Percentiles rank a stretch among this genome's conserved stretches.
Conservation (phyloP, 2,888 invertebrate genomes). For the Glaucopsyche alexis region DNA sequence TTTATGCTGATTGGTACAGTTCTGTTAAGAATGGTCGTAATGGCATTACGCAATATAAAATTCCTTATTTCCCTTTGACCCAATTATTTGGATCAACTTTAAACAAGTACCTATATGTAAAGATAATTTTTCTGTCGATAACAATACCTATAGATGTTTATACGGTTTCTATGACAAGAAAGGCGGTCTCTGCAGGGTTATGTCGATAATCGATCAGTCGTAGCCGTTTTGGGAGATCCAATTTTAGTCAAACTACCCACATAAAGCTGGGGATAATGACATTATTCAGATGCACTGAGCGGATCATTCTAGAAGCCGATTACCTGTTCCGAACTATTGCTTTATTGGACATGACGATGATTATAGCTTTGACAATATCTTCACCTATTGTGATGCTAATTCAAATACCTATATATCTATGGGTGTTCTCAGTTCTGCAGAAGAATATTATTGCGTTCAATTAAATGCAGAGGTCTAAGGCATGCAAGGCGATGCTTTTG, state of each 20-base stretch:
- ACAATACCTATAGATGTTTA: too few relatives aligned
- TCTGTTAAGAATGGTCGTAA: too few relatives aligned
- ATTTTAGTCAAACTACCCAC: not conserved
- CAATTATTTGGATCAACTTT: too few relatives aligned
- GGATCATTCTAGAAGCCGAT: conserved; percentile 7
- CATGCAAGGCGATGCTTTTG: too few relatives aligned
- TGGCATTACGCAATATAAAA: too few relatives aligned
- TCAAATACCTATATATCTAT: not conserved
- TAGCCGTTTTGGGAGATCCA: not conserved
- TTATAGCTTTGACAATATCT: conserved; percentile 10
- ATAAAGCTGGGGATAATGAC: conserved; percentile 4
- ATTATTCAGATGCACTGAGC: conserved; percentile 19
- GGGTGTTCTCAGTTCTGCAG: not conserved
- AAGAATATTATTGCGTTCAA: not conserved
- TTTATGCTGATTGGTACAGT: too few relatives aligned
- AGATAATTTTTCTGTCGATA: too few relatives aligned
- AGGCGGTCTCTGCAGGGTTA: not conserved
- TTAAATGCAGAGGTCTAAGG: not conserved
- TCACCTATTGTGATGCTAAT: conserved; percentile 4
- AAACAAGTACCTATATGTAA: too few relatives aligned
- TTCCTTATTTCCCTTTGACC: too few relatives aligned
- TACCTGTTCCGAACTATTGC: conserved; percentile 20
- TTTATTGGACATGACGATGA: conserved; percentile 17
- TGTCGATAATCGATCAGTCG: not conserved
- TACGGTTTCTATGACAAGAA: not conserved